Base-by-base conservation (phyloP, 2,888 invertebrate species). In the Gonocerus acuteangulatus region DNA sequence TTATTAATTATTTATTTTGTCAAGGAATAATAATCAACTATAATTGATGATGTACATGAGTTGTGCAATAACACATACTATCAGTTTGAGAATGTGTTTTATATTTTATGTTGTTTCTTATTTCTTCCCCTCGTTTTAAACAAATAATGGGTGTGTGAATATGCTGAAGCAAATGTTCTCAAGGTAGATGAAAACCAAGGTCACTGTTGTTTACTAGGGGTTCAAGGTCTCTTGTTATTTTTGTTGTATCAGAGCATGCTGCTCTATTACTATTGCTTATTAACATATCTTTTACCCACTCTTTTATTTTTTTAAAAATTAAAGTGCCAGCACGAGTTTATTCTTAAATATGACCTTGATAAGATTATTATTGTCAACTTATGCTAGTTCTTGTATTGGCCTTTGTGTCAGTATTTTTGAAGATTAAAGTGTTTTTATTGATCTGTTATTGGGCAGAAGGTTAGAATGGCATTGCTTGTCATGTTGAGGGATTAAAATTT, bases 141-240 rank as follows among this genome's bases (percentile, higher is more conserved):
- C 9, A 6, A 52, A 21, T 9, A 9, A 1, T n/a, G 15, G 6
- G 2, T n/a, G 9, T 36, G 36, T 52, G 16, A 52, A 18, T 39
- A 19, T 36, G 22, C n/a, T 52, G 39, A 52, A 36, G 21, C 36
- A 36, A 57, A 57, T 57, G 45, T 57, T 57, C 32, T 45, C 56
- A 57, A 57, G 56, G 56, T 57, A 48, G 52, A 34, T 59, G 59
- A 59, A 49, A 59, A 54, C 62, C 67, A 67, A 67, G 67, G 67
- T 66, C 67, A 62, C 63, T 62, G 64, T 63, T 67, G 67, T 67
- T 67, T 67, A 67, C 67, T 60, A 62, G 64, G 49, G 64, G 67
- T 67, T 67, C 67, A 67, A 67, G 67, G 67, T 48, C 65, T 60
- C 36, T 44, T 60, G 36, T 48, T 60, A 63, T 63, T 60, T 60